Conservation (phyloP, 1,140 invertebrate species). For the Nephotettix cincticeps region DNA sequence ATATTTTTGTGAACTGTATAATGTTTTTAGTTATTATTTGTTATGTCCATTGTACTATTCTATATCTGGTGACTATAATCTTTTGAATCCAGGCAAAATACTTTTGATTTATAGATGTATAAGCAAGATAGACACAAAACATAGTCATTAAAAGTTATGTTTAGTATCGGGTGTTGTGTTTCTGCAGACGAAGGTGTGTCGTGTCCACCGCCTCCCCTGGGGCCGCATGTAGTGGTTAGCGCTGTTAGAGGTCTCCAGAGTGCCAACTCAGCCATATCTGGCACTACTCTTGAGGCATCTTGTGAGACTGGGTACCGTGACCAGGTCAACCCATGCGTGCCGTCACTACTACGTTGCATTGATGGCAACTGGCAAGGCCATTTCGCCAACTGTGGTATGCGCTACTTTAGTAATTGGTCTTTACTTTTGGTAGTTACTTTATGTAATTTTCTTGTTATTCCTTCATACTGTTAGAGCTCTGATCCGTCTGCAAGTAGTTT, state of each 20-base stretch:
- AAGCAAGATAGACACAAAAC: no score
- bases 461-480: no score
- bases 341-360: constrained; percentile 28
- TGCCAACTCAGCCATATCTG: constrained; percentile 23
- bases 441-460: no score
- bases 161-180: background rate
- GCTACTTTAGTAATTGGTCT: no score
- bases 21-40: no score
- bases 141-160: no score
- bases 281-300: constrained; percentile 30
- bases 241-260: constrained; percentile 8
- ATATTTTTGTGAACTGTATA: no score
- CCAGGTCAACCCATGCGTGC: constrained; percentile 24
- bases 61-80: background rate
- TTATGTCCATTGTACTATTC: background rate
- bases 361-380: constrained; percentile 16
- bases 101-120: background rate
- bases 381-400: constrained; percentile 20
- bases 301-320: constrained; percentile 34
- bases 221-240: constrained; percentile 3
- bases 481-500: no score
- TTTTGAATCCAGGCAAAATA: background rate
- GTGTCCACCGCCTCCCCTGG: background rate
- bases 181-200: background rate
- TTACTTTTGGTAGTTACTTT: no score